Percentiles rank a stretch among this genome's conserved stretches.
These are phyloP conservation scores for Nixonia krombeini DNA, from an alignment of 1,140 invertebrate species.

Conservation along the genomic window DNA sequence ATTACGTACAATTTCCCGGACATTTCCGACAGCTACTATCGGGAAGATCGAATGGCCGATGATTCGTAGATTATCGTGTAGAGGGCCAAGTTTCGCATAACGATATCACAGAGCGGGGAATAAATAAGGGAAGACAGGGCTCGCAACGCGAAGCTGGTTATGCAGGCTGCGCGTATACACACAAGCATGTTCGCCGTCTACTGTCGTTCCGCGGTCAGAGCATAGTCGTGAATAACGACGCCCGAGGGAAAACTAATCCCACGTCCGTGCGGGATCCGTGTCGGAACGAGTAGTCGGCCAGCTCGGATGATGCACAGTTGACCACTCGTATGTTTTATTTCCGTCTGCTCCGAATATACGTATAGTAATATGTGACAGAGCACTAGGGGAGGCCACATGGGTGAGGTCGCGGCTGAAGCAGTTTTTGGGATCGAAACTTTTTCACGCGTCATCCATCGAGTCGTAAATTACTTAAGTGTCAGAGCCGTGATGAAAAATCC, in stretches of 20 bases:
- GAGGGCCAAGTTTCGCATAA: constrained; percentile 23
- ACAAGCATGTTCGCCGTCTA: constrained; percentile 12
- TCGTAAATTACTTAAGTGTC: constrained; percentile 46
- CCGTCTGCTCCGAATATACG: constrained; percentile 11
- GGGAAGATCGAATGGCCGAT: constrained; percentile 31
- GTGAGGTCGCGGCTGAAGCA: background rate
- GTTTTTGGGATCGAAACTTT: constrained; percentile 26
- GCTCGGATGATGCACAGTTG: constrained; percentile 43
- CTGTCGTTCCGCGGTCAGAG: constrained; percentile 38
- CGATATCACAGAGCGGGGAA: constrained; percentile 17
- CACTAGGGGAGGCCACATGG: background rate
- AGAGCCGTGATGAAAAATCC: constrained; percentile 35
- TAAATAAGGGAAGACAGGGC: constrained; percentile 58
- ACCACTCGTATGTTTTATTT: constrained; percentile 35
- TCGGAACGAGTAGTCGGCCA: constrained; percentile 16
- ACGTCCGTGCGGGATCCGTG: constrained; percentile 23
- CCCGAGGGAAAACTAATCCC: constrained; percentile 54
- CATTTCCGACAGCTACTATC: constrained; percentile 11
- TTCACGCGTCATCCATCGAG: constrained; percentile 38
- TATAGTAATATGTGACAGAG: constrained; percentile 9
- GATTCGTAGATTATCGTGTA: constrained; percentile 32
- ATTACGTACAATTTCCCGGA: constrained; percentile 35
- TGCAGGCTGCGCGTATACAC: constrained; percentile 29
- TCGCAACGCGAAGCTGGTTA: constrained; percentile 27
- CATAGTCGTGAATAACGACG: constrained; percentile 65